These are phyloP conservation scores for Myotis vivesi DNA, from an alignment of 2,797 vertebrate genomes.

Conservation along the genomic window DNA sequence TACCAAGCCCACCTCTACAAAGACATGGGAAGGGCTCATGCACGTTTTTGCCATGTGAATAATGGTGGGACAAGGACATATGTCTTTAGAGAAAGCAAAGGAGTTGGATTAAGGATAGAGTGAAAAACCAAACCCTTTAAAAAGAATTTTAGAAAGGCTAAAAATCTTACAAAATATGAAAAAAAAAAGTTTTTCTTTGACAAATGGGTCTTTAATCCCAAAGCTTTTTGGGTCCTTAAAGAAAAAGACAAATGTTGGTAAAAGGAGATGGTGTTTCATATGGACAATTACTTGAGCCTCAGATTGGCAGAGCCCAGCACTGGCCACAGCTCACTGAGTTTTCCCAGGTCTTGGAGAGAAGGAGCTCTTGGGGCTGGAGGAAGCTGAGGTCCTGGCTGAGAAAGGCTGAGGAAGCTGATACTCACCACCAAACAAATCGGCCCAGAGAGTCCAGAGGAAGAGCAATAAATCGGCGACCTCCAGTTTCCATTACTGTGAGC, in stretches of 20 bases:
- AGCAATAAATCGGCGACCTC: conserved; percentile 57
- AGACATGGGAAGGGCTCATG: background rate
- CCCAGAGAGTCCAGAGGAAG: conserved; percentile 45
- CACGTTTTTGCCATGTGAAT: background rate
- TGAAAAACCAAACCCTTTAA: background rate
- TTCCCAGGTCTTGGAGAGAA: conserved; percentile 32
- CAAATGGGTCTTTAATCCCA: background rate
- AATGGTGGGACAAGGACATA: background rate
- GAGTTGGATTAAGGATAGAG: background rate
- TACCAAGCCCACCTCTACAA: background rate
- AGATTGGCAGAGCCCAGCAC: background rate
- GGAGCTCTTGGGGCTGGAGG: background rate
- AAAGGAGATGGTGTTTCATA: background rate
- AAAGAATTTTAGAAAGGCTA: background rate
- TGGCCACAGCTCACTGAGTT: background rate
- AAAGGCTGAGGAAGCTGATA: conserved; percentile 53
- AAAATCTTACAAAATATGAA: background rate
- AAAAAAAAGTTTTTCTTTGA: background rate
- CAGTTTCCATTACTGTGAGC: conserved; percentile 75
- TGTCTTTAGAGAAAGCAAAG: background rate
- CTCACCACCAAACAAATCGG: conserved; percentile 34
- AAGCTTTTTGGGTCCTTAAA: background rate
- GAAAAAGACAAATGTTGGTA: background rate
- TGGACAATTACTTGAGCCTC: background rate
- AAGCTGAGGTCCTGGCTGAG: conserved; percentile 58